Base-by-base conservation (phyloP, 2,797 vertebrate species). In the Cheirogaleus major region DNA sequence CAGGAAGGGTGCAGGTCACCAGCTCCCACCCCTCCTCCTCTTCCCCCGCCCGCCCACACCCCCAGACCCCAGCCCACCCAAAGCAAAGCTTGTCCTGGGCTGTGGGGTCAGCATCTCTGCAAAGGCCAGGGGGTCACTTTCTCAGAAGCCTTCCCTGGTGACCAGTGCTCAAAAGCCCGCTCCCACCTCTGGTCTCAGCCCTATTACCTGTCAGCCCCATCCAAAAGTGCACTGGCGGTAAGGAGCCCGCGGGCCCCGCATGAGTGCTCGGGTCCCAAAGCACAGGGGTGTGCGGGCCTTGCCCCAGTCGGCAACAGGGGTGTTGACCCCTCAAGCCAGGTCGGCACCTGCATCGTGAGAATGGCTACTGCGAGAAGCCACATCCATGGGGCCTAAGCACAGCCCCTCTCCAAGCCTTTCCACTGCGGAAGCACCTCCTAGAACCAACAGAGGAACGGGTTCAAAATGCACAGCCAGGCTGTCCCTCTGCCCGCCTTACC, bases 21-120 rank as follows among this genome's bases (percentile, higher is more conserved):
- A 7, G 15, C 22, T 43, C 43, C 80, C n/a, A 23, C 15, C 55
- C 23, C 52, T 83, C 27, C 55, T 83, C 27, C 17, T 41, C 67
- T 35, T 35, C 30, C 9, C 23, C 15, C 4, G 8, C 48, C 23
- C 0, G 1, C 70, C 45, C 15, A 18, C 11, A 35, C 12, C 1
- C 23, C 18, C 41, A 9, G 52, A 10, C 38, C 9, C n/a, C 52
- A 7, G 45, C 38, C 55, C 20, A 35, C 70, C 35, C 14, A 43
- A 79, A 45, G 45, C 20, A 35, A 81, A 73, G 75, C 52, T 30
- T 6, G 30, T 35, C 88, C 43, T 38, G 52, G 69, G 41, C 84
- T 48, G 14, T 61, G 63, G 41, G 63, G 0, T 35, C 38, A 43
- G n/a, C 12, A 25, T 7, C 0, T 1, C 63, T 48, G 41, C 55